phyloP scores from a whole-genome alignment of 2,797 vertebrate genomes.

The Periparus ater region DNA sequence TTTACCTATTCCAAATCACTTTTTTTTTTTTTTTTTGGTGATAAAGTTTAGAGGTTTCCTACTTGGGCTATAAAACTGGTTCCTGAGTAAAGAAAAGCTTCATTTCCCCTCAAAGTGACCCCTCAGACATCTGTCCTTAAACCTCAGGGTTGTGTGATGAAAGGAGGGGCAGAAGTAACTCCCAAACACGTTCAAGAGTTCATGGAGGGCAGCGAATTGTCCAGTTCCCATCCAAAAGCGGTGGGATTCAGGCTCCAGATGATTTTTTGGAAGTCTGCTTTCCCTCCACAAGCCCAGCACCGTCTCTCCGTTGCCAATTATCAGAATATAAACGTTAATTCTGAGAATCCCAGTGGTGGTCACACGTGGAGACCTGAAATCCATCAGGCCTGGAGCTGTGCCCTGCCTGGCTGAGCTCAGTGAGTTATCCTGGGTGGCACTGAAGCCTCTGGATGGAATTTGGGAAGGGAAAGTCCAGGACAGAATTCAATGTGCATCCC shows the following conservation, averaged over 20 bases:
- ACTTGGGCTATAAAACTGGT: constrained; percentile 7
- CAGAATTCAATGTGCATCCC: neutral
- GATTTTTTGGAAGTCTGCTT: neutral
- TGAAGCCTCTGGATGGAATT: neutral
- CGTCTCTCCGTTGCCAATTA: neutral
- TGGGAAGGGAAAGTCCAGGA: neutral
- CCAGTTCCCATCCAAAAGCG: neutral
- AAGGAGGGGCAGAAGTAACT: neutral
- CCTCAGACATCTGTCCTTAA: neutral
- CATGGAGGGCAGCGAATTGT: neutral
- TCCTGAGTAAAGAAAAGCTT: constrained; percentile 13
- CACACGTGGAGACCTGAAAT: neutral
- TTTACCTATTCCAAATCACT: constrained; percentile 37
- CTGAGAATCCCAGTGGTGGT: neutral
- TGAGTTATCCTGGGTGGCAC: neutral
- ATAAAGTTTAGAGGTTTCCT: constrained; percentile 39
- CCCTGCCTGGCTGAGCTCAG: neutral
- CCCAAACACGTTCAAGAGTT: neutral
- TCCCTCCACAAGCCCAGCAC: neutral
- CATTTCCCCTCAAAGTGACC: neutral
- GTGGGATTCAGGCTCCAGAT: neutral
- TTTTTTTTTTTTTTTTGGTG: neutral
- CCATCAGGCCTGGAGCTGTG: neutral
- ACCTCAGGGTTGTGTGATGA: neutral
- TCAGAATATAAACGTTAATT: neutral